Conservation (phyloP, 1,140 invertebrate genomes). For the Drosophila triauraria region DNA sequence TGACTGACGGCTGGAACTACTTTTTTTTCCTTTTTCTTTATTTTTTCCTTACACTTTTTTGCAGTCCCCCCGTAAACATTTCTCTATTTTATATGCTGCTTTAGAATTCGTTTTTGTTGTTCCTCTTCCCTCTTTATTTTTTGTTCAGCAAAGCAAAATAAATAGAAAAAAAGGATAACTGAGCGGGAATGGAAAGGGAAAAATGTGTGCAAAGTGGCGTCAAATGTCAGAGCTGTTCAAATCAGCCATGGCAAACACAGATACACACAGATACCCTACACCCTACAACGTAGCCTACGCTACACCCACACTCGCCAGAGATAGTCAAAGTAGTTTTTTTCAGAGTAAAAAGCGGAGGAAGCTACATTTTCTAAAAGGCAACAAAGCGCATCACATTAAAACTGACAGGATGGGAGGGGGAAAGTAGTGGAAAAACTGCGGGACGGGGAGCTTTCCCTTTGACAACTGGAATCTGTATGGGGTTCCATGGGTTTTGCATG, state of each 20-base stretch:
- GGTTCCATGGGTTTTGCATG: constrained; percentile 12
- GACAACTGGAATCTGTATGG: constrained; percentile 30
- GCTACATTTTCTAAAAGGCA: constrained; percentile 65
- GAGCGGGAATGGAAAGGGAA: constrained; percentile 15
- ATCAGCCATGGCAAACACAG: constrained; percentile 64
- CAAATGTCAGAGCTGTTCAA: constrained; percentile 79
- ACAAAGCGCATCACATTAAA: constrained; percentile 78
- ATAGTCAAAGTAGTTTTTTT: constrained; percentile 45
- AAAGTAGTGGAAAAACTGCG: constrained; percentile 8
- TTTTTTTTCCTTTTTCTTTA: background rate
- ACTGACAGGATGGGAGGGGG: constrained; percentile 49
- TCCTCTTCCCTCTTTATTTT: constrained; percentile 28
- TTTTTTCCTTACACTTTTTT: constrained; percentile 2
- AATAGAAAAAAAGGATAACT: constrained; percentile 31
- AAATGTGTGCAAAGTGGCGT: constrained; percentile 69
- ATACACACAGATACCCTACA: constrained; percentile 6
- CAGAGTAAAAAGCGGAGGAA: constrained; percentile 44
- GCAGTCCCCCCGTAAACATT: constrained; percentile 40
- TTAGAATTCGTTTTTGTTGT: constrained; percentile 50
- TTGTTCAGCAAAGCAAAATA: constrained; percentile 42
- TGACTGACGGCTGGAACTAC: constrained; percentile 52
- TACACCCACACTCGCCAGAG: background rate
- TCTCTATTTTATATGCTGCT: constrained; percentile 60
- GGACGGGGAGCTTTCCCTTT: constrained; percentile 14
- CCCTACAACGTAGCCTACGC: background rate